A percentile compares a stretch with the other conserved stretches of the same genome.
Evolutionary conservation across 2,888 invertebrate genomes (phyloP).

Genomic region (Tachystola acroxantha): DNA sequence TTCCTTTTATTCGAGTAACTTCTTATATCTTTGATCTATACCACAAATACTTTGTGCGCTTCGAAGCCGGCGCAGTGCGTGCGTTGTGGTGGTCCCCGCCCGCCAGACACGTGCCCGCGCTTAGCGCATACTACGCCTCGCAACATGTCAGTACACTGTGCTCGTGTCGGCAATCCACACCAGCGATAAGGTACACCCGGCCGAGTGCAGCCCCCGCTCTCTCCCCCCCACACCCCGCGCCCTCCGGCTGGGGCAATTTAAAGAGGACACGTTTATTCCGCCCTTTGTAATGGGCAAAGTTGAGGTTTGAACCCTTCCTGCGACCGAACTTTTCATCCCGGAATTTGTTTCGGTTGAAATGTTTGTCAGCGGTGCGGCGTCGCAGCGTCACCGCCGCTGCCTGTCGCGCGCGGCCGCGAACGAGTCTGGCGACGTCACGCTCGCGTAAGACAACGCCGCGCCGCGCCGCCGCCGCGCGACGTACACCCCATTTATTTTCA

Average conservation of each 20-base stretch:
- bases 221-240: neutral
- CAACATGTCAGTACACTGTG: too few relatives aligned
- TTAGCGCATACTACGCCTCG: too few relatives aligned
- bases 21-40: too few relatives aligned
- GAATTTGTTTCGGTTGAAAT: constrained; percentile 27
- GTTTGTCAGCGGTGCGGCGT: constrained; percentile 17
- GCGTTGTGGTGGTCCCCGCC: too few relatives aligned
- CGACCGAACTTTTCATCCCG: constrained; percentile 24
- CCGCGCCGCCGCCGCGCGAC: neutral
- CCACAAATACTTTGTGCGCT: too few relatives aligned
- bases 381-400: neutral
- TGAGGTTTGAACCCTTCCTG: constrained; percentile 16
- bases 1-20: too few relatives aligned
- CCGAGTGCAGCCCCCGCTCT: too few relatives aligned
- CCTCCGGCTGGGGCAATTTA: constrained; percentile 32
- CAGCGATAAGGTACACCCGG: too few relatives aligned
- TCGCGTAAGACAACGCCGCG: neutral
- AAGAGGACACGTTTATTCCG: constrained; percentile 45
- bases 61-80: too few relatives aligned
- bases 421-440: too few relatives aligned
- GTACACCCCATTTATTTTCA: constrained; percentile 17
- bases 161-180: too few relatives aligned
- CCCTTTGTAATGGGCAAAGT: constrained; percentile 42
- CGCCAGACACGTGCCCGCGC: too few relatives aligned
- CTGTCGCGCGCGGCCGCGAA: neutral